Evolutionary conservation across 2,888 invertebrate species (phyloP), one percentile per base, ranked within the genome.

Genomic region (Allacma fusca): DNA sequence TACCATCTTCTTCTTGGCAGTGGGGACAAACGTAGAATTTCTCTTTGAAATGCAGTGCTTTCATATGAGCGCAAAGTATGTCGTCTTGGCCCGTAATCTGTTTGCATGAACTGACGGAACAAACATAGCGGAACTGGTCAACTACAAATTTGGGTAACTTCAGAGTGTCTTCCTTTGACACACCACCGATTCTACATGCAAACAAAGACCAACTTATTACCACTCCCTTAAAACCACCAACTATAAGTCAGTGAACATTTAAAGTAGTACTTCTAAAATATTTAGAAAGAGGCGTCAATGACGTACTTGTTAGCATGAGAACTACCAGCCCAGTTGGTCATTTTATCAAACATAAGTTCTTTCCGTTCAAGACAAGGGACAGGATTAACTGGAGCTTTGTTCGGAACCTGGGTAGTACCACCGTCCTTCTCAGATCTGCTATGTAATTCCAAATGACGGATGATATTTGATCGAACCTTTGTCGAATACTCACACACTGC

Each of bases 281-380:
- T n/a, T 44, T 12, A 24, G 13, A 68, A 26, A 29, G 43, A 64
- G 29, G 12, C 23, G 62, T 2, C 12, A 24, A 12, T 9, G 24
- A 64, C 59, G 0, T 73, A 83, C 83, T 79, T 83, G 23, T 78
- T 80, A 59, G 83, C 82, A 73, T 86, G 85, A 23, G 91, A 93
- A 82, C 92, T 93, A n/a, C 92, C 91, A 0, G 94, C 94, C 23
- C 94, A 88, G 86, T 94, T 94, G 0, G 91, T 89, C 94, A 94
- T 94, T 86, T 92, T 93, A 86, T 94, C 94, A 85, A 94, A 94
- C 89, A 94, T 93, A 82, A 90, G 91, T 85, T 94, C 93, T 81
- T 91, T 92, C 59, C 91, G 91, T 82, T 92, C 92, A 50, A 94
- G 87, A 85, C 92, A 93, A 0, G 93, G 93, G 7, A 94, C 94